A percentile compares a stretch with the other conserved stretches of the same genome.
Evolutionary conservation across 2,888 invertebrate genomes (phyloP).

Genomic region (Camptogramma bilineatum): DNA sequence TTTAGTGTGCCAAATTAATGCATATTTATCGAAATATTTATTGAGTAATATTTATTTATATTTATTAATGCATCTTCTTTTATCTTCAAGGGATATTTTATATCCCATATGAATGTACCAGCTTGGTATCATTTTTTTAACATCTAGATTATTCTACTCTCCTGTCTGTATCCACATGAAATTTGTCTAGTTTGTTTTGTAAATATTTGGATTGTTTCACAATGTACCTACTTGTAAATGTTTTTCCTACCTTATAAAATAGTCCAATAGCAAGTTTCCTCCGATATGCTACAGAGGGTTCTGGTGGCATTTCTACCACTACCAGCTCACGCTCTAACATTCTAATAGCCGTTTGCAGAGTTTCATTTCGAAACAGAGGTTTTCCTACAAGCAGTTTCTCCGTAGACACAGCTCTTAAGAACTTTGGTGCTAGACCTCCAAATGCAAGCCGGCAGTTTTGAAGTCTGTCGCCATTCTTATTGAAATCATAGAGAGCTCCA

Average conservation of each 20-base stretch:
- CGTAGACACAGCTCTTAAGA: slow-evolving; percentile 77
- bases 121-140: too few relatives aligned
- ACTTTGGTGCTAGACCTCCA: slow-evolving; percentile 82
- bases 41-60: too few relatives aligned
- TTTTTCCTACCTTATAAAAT: slow-evolving; percentile 68
- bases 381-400: slow-evolving; percentile 79
- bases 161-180: too few relatives aligned
- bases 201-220: background rate
- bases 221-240: background rate
- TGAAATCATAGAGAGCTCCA: slow-evolving; percentile 87
- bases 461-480: slow-evolving; percentile 34
- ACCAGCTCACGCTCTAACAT: slow-evolving; percentile 58
- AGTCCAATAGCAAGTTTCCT: slow-evolving; percentile 84
- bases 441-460: slow-evolving; percentile 74
- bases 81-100: too few relatives aligned
- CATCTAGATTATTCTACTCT: too few relatives aligned
- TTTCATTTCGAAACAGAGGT: slow-evolving; percentile 64
- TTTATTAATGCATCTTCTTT: too few relatives aligned
- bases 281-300: slow-evolving; percentile 85
- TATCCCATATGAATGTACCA: too few relatives aligned
- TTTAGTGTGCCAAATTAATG: too few relatives aligned
- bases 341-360: slow-evolving; percentile 64
- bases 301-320: slow-evolving; percentile 69
- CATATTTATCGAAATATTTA: too few relatives aligned
- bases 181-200: too few relatives aligned